Evolutionary conservation across 2,797 vertebrate genomes (phyloP), one percentile per base, ranked within the genome.

Genomic region (Acanthurus lineatus): DNA sequence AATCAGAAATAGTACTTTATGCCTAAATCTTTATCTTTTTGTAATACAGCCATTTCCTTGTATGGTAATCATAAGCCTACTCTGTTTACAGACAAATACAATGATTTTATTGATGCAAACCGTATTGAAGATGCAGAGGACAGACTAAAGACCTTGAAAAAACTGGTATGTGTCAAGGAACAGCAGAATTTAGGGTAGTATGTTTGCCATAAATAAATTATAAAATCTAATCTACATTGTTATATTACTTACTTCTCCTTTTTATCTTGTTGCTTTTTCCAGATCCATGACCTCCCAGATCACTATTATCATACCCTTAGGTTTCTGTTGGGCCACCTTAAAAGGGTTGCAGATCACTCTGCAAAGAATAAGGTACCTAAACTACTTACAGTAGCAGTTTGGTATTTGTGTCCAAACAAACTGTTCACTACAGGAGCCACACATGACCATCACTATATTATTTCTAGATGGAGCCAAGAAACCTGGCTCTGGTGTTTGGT

Each of bases 401-500:
- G 0, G 9, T 4, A 42, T 40, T 38, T 20, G 22, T 32, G 3
- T 32, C 28, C 4, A 5, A 32, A 32, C 28, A 32, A 11, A 25
- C 4, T 48, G 15, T 2, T 40, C 12, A 25, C 4, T 67, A 3
- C 54, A 14, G 3, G 14, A 45, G 7, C 1, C 11, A 56, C 16
- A 47, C 10, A 10, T 44, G 0, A 38, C 44, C 15, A 19, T 35
- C 3, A 44, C 15, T 52, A 54, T 25, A 0, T 12, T 7, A 16
- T 76, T 69, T 15, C 3, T 90, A 99, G 98, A 99, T 99, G 98
- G 97, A 99, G 74, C 97, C 98, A 0, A 96, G 97, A 68, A 99
- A 99, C 91, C 90, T 99, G 83, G 98, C 98, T 1, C 91, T 99
- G 90, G 98, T 99, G 80, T 99, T 99, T 0, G 98, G 98, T 64